Base-by-base conservation (phyloP, 2,888 invertebrate species). In the Hyposoter dolosus region DNA sequence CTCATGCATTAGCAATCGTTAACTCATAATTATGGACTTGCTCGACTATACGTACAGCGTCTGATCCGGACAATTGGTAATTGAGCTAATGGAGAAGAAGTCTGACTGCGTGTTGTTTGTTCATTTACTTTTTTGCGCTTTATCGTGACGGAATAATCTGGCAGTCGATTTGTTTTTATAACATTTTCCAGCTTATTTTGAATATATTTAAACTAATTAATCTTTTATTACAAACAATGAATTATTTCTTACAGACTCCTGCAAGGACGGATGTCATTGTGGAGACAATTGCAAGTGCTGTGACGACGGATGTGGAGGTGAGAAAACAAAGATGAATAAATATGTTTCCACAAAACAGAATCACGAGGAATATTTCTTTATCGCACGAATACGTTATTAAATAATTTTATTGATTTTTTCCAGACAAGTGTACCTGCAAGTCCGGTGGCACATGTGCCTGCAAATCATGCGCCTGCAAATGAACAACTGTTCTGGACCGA, bases 231-330 rank as follows among this genome's bases (percentile, higher is more conserved):
- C 63, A 63, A 28, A 17, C 50, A 1, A 65, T 28, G 3, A 35
- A 40, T 50, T 28, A 35, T 63, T 50, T 43, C 65, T 72, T 92
- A 90, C 88, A 93, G 93, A 92, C 6, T 89, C 90, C 53, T 93
- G 93, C 90, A 88, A 92, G 82, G 89, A 91, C 79, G 82, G 74
- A 28, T 93, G 94, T 89, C 91, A 91, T 50, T 94, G 94, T 85
- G 93, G 93, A 6, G 91, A 90, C 66, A 89, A 90, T 76, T 94
- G 94, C 90, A 92, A 93, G 47, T 94, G 93, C 82, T 89, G 91
- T 77, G 90, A 91, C 15, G 89, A 89, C 43, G 90, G 89, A 40
- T 90, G 90, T 87, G 91, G 90, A 87, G 91, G 79, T 88, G 28
- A 60, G 82, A 79, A 47, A 78, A 40, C 75, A 56, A 74, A 56